These are phyloP conservation scores for Eupithecia vulgata DNA, from an alignment of 2,888 invertebrate genomes.

Conservation along the genomic window DNA sequence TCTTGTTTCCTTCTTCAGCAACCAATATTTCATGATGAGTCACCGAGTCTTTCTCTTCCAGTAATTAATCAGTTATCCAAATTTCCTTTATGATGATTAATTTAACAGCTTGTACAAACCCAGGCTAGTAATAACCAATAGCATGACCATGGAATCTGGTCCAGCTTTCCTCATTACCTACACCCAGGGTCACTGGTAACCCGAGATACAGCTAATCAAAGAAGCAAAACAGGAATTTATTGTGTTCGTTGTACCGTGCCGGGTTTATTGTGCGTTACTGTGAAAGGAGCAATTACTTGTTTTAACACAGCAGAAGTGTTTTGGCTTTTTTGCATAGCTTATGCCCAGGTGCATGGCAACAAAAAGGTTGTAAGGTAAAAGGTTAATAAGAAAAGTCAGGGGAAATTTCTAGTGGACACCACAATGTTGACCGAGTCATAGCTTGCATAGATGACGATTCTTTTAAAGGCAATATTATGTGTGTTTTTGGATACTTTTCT, in stretches of 20 bases:
- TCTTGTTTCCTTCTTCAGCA: not conserved
- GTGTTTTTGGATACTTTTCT: too few species aligned
- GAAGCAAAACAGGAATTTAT: conserved; percentile 80
- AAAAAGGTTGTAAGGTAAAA: conserved; percentile 10
- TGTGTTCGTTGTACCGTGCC: conserved; percentile 76
- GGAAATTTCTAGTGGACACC: not conserved
- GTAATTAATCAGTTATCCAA: not conserved
- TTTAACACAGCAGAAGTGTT: conserved; percentile 35
- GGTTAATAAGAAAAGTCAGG: not conserved
- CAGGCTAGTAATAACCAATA: not conserved
- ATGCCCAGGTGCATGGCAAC: conserved; percentile 15
- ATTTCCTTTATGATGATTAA: not conserved
- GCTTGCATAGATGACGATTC: too few species aligned
- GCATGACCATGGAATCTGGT: not conserved
- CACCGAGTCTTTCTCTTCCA: not conserved
- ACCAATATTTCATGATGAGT: not conserved
- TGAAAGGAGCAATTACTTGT: conserved; percentile 79
- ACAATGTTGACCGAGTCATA: not conserved
- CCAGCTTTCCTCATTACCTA: conserved; percentile 15
- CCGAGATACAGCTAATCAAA: conserved; percentile 78
- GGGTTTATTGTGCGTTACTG: conserved; percentile 78
- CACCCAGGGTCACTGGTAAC: conserved; percentile 68
- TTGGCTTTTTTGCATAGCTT: conserved; percentile 28
- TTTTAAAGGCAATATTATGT: too few species aligned
- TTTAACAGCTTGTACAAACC: not conserved